Evolutionary conservation across 2,888 invertebrate genomes (phyloP), one percentile per base, ranked within the genome.

Genomic region (Serripes groenlandicus): DNA sequence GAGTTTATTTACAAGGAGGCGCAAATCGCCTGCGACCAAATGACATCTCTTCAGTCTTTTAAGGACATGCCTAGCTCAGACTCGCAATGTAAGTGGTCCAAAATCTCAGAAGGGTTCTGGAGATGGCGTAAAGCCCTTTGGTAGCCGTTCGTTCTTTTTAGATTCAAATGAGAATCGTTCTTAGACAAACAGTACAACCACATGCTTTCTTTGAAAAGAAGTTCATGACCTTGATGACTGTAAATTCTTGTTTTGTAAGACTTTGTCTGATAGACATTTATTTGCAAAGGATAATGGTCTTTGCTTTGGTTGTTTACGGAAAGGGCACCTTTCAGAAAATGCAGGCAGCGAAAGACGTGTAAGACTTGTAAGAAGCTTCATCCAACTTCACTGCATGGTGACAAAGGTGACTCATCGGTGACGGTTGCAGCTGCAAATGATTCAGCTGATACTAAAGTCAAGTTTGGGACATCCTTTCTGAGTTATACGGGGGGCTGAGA

Each of bases 331-430:
- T n/a, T 76, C 85, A 79, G 49, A 32, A 71, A 64, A 15, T 81
- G 81, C 42, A 72, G 32, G 15, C 26, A 70, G 3, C 78, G 78
- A 54, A 78, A 70, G 54, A 52, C 54, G 52, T 85, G 85, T 34
- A 75, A 74, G 32, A 49, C 32, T 69, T 81, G 85, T 32, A 52
- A 26, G 3, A 81, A 74, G 42, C 54, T 28, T 49, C 78, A 85
- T 32, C 85, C 81, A 34, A 73, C 66, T 35, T 79, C 73, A 58
- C 64, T 85, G 52, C 85, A 85, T 79, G 85, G 81, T n/a, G n/a
- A n/a, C n/a, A n/a, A n/a, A n/a, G n/a, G n/a, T n/a, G n/a, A n/a
- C n/a, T n/a, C n/a, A n/a, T n/a, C n/a, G n/a, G n/a, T n/a, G n/a
- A n/a, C n/a, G n/a, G n/a, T n/a, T n/a, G n/a, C n/a, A n/a, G n/a